These are phyloP conservation scores for Mustela lutreola DNA, from an alignment of 2,113 vertebrate species.

Conservation along the genomic window DNA sequence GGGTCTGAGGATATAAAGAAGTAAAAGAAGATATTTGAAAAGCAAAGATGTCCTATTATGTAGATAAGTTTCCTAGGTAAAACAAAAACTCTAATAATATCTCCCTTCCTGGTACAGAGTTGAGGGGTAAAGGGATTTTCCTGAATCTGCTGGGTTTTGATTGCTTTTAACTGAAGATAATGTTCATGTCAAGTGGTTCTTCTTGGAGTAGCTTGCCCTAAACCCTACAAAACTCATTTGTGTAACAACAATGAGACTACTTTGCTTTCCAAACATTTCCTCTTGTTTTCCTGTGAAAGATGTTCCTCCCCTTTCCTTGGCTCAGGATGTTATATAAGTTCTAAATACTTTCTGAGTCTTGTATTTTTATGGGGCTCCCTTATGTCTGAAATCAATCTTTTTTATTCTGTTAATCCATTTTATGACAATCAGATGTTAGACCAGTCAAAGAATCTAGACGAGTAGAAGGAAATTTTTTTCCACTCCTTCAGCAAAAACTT, in stretches of 20 bases:
- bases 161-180: neutral
- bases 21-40: neutral
- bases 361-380: neutral
- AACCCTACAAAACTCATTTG: neutral
- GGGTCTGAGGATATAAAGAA: neutral
- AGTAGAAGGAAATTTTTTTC: neutral
- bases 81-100: neutral
- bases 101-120: neutral
- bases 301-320: neutral
- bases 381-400: neutral
- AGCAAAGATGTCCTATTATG: neutral
- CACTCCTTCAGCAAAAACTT: neutral
- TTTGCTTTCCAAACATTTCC: neutral
- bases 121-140: neutral
- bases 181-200: neutral
- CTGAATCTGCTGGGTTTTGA: neutral
- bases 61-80: neutral
- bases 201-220: neutral
- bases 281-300: neutral
- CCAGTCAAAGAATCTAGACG: neutral
- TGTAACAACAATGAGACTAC: neutral
- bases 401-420: neutral
- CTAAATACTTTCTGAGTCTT: neutral
- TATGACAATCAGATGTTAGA: neutral
- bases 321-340: neutral